Base-by-base conservation (phyloP, 2,888 invertebrate species). In the Caenorhabditis auriculariae region DNA sequence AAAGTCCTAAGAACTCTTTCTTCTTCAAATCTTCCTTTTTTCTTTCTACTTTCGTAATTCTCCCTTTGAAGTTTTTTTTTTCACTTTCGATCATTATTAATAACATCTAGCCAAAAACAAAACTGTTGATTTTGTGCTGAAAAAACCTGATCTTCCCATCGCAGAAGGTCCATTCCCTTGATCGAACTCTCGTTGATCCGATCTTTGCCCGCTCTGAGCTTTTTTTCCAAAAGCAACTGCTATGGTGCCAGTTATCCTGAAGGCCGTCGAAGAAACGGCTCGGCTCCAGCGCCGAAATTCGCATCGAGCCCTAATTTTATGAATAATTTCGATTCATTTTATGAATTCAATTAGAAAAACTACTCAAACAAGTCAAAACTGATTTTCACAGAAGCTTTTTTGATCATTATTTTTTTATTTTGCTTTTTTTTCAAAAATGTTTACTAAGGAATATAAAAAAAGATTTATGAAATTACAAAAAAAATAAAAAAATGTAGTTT, bases 141-240 rank as follows among this genome's bases (percentile, higher is more conserved):
- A 32, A 12, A 32, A 12, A 82, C 78, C 71, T 85, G 84, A 61
- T 85, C 85, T 7, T 85, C 84, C 84, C 84, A 85, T 38, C 84
- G 73, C 19, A 85, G 63, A 45, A 77, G 65, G 55, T 84, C 84
- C 69, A 83, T 81, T 5, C 83, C 83, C 49, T 82, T 80, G 39
- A 85, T 82, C 15, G 83, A 82, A 12, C 77, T 72, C 15, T 80
- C 74, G 32, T 75, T 77, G 24, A 78, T 73, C 4, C 64, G 54
- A 32, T 61, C 51, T 23, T 45, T 46, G 0, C 56, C 49, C 24
- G 55, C 53, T 26, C 58, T 48, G 23, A 82, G 77, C n/a, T 4
- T 23, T 75, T 58, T 38, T 79, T 78, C 83, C 84, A 85, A 66
- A 85, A 85, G 64, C 85, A 85, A 3, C 70, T 67, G 62, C 75